Evolutionary conservation across 2,113 vertebrate species (phyloP).

Genomic region (Tringa solitaria): DNA sequence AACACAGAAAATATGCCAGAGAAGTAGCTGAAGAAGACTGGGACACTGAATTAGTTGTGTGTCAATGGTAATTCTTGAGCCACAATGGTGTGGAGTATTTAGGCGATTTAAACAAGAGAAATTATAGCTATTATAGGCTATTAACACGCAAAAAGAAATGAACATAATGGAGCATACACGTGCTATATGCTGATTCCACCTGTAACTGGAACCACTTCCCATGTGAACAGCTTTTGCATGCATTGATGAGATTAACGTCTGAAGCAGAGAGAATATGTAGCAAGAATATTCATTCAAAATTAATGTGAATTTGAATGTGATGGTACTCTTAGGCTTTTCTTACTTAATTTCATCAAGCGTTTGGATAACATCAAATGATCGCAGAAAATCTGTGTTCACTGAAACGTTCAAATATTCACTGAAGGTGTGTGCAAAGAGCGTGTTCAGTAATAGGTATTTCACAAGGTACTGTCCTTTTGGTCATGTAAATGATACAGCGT

Average conservation of each 20-base stretch:
- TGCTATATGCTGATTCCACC: background rate
- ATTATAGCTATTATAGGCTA: background rate
- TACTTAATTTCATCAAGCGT: background rate
- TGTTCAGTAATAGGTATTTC: background rate
- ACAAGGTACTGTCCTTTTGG: background rate
- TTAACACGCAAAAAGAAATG: background rate
- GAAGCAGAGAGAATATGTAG: background rate
- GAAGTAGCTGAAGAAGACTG: background rate
- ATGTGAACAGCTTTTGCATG: background rate
- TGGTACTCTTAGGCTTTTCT: background rate
- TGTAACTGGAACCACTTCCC: background rate
- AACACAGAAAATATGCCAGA: background rate
- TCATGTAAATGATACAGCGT: background rate
- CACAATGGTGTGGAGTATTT: background rate
- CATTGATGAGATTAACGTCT: background rate
- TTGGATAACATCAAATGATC: background rate
- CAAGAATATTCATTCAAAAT: background rate
- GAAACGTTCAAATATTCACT: background rate
- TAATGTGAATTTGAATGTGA: background rate
- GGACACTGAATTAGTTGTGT: background rate
- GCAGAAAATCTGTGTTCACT: background rate
- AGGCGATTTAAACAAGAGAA: background rate
- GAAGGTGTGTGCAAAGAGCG: background rate
- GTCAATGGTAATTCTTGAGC: background rate
- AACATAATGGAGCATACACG: background rate